These are phyloP conservation scores for Cirrhinus mrigala DNA, from an alignment of 2,797 vertebrate species.

Conservation along the genomic window DNA sequence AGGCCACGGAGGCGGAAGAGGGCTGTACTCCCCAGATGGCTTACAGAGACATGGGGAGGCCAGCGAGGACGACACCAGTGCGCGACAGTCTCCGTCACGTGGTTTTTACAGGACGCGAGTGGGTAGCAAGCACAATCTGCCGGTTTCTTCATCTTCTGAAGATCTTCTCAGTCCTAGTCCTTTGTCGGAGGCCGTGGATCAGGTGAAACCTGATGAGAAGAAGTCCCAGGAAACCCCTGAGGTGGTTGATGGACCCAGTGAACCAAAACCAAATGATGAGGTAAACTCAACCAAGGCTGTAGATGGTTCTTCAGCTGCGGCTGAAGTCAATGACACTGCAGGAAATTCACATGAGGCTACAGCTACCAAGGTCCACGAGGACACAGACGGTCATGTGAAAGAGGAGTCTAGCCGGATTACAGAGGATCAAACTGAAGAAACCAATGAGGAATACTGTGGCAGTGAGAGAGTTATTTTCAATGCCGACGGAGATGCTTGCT, in stretches of 20 bases:
- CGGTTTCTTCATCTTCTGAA: conserved; percentile 77
- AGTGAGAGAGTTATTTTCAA: conserved; percentile 90
- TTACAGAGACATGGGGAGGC: conserved; percentile 75
- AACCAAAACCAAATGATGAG: conserved; percentile 69
- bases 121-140: conserved; percentile 72
- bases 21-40: conserved; percentile 85
- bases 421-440: conserved; percentile 76
- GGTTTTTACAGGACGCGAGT: conserved; percentile 67
- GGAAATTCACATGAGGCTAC: conserved; percentile 61
- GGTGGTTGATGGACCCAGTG: conserved; percentile 71
- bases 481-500: conserved; percentile 83
- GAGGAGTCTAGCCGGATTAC: conserved; percentile 61
- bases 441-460: conserved; percentile 83
- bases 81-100: conserved; percentile 76
- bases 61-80: conserved; percentile 79
- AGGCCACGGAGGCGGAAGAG: conserved; percentile 71
- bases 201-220: conserved; percentile 57
- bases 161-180: conserved; percentile 78
- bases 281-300: conserved; percentile 60
- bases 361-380: conserved; percentile 59
- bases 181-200: conserved; percentile 65
- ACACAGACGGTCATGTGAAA: conserved; percentile 60
- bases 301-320: conserved; percentile 60
- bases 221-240: conserved; percentile 67
- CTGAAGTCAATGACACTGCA: conserved; percentile 60